Evolutionary conservation across 1,140 invertebrate species (phyloP).

Genomic region (Ceratina calcarata): DNA sequence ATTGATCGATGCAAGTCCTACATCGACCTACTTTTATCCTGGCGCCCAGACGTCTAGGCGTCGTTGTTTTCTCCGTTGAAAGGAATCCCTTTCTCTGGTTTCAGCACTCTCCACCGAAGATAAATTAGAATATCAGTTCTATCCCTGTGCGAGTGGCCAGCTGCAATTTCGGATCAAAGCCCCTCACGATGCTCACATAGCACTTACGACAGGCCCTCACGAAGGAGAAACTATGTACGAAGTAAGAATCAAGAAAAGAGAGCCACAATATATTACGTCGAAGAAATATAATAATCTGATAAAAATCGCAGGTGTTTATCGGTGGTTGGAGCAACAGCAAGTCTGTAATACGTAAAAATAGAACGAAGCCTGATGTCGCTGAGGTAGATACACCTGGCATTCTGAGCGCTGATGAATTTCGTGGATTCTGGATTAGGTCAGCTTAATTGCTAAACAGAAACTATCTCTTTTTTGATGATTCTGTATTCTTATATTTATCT

Average conservation of each 20-base stretch:
- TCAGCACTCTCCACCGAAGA: conserved; percentile 88
- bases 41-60: conserved; percentile 19
- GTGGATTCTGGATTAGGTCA: conserved; percentile 89
- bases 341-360: conserved; percentile 90
- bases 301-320: conserved; percentile 84
- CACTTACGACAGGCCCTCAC: conserved; percentile 84
- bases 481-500: too few species aligned
- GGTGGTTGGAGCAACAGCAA: conserved; percentile 92
- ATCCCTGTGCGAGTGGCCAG: conserved; percentile 84
- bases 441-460: background rate
- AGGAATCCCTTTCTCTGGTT: conserved; percentile 61
- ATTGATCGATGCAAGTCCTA: conserved; percentile 53
- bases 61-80: background rate
- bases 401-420: conserved; percentile 85
- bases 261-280: too few species aligned
- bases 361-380: conserved; percentile 88
- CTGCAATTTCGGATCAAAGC: conserved; percentile 88
- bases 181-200: conserved; percentile 90
- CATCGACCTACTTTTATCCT: conserved; percentile 56
- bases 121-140: conserved; percentile 90
- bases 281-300: background rate
- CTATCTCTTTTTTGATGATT: too few species aligned
- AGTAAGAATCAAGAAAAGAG: conserved; percentile 72
- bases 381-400: conserved; percentile 87
- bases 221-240: conserved; percentile 89